These are phyloP conservation scores for Athalia rosae DNA, from an alignment of 2,888 invertebrate species.

Conservation along the genomic window DNA sequence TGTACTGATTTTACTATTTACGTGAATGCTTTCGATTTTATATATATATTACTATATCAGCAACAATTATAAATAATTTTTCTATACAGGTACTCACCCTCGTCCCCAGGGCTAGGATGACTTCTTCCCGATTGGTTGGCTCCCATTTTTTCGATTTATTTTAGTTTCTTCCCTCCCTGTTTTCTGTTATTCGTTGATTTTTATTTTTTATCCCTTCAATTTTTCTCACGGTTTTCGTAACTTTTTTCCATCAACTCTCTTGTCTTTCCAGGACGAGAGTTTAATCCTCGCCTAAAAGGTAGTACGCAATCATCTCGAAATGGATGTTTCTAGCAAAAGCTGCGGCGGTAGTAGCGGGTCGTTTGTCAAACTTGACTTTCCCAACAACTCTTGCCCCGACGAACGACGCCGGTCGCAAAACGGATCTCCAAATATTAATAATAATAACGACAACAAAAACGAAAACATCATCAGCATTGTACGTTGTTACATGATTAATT, in stretches of 20 bases:
- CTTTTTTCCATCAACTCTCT: background rate
- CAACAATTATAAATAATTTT: background rate
- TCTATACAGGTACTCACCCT: constrained; percentile 68
- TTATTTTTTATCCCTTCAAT: background rate
- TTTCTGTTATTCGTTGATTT: constrained; percentile 37
- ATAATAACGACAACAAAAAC: too few relatives aligned
- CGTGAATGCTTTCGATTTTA: too few relatives aligned
- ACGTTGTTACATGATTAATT: too few relatives aligned
- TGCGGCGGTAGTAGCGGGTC: too few relatives aligned
- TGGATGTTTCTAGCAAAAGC: background rate
- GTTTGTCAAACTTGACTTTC: constrained; percentile 9
- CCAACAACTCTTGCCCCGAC: background rate
- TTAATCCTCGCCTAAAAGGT: constrained; percentile 18
- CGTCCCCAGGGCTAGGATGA: constrained; percentile 73
- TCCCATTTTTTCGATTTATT: constrained; percentile 70
- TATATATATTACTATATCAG: background rate
- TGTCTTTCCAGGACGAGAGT: constrained; percentile 17
- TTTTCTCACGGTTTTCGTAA: too few relatives aligned
- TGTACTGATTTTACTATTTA: too few relatives aligned
- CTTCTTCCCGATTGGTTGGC: constrained; percentile 74
- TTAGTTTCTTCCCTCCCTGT: constrained; percentile 46
- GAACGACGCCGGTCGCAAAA: background rate
- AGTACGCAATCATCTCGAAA: background rate
- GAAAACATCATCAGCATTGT: too few relatives aligned
- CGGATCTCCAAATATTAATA: background rate